Conservation (phyloP, 2,888 invertebrate species). For the Cremastinae sp. region DNA sequence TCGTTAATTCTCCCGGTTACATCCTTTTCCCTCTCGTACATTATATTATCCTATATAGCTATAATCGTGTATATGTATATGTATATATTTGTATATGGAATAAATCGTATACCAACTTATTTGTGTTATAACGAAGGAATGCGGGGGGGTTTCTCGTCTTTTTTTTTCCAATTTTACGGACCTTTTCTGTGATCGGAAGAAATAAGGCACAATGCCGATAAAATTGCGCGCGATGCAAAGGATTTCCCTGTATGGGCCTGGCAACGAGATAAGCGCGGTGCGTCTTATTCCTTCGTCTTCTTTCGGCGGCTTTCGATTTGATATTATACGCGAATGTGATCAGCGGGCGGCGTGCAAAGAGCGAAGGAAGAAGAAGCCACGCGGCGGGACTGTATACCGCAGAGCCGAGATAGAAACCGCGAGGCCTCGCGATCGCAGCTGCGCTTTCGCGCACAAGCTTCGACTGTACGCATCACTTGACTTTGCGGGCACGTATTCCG, state of each 20-base stretch:
- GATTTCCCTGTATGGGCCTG: conserved; percentile 50
- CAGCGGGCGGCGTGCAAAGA: conserved; percentile 38
- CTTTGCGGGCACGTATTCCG: conserved; percentile 69
- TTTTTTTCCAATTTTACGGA: conserved; percentile 32
- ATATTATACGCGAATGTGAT: conserved; percentile 57
- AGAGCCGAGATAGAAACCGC: conserved; percentile 40
- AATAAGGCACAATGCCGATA: conserved; percentile 28
- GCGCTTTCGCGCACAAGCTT: conserved; percentile 49
- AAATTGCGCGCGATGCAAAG: conserved; percentile 25
- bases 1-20: conserved; percentile 29
- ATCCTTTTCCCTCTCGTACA: conserved; percentile 9
- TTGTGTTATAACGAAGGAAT: conserved; percentile 9
- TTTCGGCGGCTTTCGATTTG: conserved; percentile 47
- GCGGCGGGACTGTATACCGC: not conserved
- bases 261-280: conserved; percentile 49
- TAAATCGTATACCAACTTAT: conserved; percentile 29
- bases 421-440: conserved; percentile 2
- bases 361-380: not conserved
- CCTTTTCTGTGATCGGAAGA: conserved; percentile 28
- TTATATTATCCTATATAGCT: conserved; percentile 21
- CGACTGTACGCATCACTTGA: conserved; percentile 63
- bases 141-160: not conserved
- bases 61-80: too few species aligned
- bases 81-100: too few species aligned
- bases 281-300: conserved; percentile 34